A percentile compares a stretch with the other conserved stretches of the same genome.
These are phyloP conservation scores for Cephus pygmeus DNA, from an alignment of 2,888 invertebrate species.

Conservation along the genomic window DNA sequence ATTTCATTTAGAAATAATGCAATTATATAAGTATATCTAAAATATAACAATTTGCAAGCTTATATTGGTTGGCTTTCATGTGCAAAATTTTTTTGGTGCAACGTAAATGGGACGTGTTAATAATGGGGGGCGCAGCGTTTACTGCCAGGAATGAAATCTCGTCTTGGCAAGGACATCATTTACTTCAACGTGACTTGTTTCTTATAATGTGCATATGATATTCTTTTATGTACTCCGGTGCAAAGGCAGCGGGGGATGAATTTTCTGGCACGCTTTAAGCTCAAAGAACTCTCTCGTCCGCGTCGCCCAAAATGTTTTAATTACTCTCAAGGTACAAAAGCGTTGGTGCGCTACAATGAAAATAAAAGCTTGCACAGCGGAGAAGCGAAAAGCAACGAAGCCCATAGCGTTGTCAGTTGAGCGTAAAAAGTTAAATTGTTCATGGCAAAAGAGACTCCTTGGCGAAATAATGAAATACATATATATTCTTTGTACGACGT, in stretches of 20 bases:
- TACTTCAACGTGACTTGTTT: background rate
- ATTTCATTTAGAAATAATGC: background rate
- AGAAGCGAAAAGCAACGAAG: conserved; percentile 41
- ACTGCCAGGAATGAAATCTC: background rate
- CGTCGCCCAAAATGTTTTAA: conserved; percentile 49
- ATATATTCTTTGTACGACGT: background rate
- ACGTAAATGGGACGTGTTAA: background rate
- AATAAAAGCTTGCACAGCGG: conserved; percentile 29
- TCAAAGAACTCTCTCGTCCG: conserved; percentile 41
- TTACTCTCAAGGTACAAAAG: conserved; percentile 53
- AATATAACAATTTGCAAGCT: too few species aligned
- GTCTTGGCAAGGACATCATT: background rate
- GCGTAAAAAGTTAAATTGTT: conserved; percentile 43
- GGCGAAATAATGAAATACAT: conserved; percentile 25
- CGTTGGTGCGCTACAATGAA: conserved; percentile 26
- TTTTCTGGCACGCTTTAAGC: conserved; percentile 44
- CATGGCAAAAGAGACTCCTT: background rate
- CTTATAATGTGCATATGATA: conserved; percentile 1
- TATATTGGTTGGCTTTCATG: background rate
- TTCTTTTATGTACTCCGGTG: conserved; percentile 17
- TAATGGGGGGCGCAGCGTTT: background rate
- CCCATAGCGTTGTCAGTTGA: conserved; percentile 16
- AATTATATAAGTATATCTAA: background rate
- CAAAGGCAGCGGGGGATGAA: conserved; percentile 32
- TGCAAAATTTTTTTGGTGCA: background rate